Evolutionary conservation across 2,797 vertebrate genomes (phyloP), one percentile per base, ranked within the genome.

Genomic region (Dromococcyx pavoninus): DNA sequence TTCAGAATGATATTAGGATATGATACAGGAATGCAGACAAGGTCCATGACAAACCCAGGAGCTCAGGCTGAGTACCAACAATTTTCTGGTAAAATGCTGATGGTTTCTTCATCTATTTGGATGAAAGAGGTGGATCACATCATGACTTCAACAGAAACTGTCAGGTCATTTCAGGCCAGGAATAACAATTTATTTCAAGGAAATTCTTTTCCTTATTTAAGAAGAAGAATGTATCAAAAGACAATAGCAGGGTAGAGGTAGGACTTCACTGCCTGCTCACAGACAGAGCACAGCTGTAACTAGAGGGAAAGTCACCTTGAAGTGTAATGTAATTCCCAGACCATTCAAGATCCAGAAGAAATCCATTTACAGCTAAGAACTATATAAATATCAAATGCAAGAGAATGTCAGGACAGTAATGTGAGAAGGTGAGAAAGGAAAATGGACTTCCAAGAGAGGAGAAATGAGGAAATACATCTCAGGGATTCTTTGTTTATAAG

Each of bases 281-380:
- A 73, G 35, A 75, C 13, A 85, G 48, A 69, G 24, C 60, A 72
- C 35, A 89, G 85, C 79, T 86, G 33, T 16, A 93, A 76, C 11
- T 13, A 9, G 33, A 67, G 37, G 32, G 13, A 95, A 96, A 93
- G 93, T 93, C 76, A 94, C 91, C 88, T 95, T 94, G 93, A 79
- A 90, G 67, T 61, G 72, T 89, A 92, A 95, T 30, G 67, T 73
- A 96, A 95, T 61, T 96, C 95, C 90, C 46, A 91, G 66, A 72
- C 13, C 51, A 51, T 17, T 50, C 82, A 19, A 78, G 76, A n/a
- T 46, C 60, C 93, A 95, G 56, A 78, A 94, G 70, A 94, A 96
- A 94, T 54, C 91, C 93, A 75, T 73, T 90, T 78, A 67, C 89
- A 96, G 75, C 82, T 56, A 61, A 91, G 73, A 96, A 70, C 53